Evolutionary conservation across 2,113 vertebrate species (phyloP), one percentile per base, ranked within the genome.

Genomic region (Malurus cyaneus): DNA sequence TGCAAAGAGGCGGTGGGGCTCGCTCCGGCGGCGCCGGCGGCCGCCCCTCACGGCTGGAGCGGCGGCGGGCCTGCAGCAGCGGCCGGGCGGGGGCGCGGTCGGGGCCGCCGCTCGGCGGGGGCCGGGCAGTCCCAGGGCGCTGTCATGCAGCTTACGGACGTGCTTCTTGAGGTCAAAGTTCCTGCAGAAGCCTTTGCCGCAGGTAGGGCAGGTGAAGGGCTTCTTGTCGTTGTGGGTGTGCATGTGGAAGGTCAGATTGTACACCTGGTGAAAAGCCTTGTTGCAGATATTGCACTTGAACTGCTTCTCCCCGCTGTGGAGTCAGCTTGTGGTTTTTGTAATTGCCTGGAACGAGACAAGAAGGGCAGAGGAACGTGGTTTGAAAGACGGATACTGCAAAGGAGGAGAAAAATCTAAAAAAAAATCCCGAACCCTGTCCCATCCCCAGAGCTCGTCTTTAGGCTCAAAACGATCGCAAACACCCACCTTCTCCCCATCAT

Each of bases 131-230:
- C 92, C 97, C 95, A 79, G 95, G 77, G 69, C 81, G 89, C 96
- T 97, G 96, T 99, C 99, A 42, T 99, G 99, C 81, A 99, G 98
- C 86, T 99, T 99, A 76, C 99, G 97, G 92, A 99, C 97, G 81
- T 99, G 99, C 78, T 99, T 99, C 97, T 99, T 99, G 97, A 99
- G 98, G 97, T 99, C 99, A 99, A 99, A 99, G 99, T 99, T 99
- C 98, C 99, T 97, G 98, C 99, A 99, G 98, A 99, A 99, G 87
- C 99, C 99, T 59, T 99, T 99, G 59, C 99, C 99, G 25, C 99
- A 99, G 56, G 99, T 99, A 84, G 99, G 98, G 95, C 99, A 99
- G 93, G 99, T 99, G 98, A 99, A 99, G 94, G 99, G 99, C 96
- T 99, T 99, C 98, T 99, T 99, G 98, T 99, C 99, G 81, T 99